Evolutionary conservation across 2,113 vertebrate species (phyloP).

Genomic region (Cynoglossus semilaevis): DNA sequence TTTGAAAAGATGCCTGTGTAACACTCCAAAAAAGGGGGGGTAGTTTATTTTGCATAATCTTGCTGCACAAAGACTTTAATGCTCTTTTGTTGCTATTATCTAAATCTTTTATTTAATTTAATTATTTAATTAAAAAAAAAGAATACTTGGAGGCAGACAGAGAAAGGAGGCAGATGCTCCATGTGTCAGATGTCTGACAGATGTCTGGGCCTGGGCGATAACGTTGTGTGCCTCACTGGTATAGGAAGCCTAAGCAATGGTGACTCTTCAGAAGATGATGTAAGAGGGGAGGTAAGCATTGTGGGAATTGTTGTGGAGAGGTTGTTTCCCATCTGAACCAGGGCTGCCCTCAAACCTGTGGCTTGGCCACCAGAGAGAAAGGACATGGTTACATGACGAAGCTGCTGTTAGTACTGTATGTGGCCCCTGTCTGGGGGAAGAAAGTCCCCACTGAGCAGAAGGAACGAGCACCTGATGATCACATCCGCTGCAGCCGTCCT

Average conservation of each 20-base stretch:
- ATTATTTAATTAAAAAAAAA: too few species aligned
- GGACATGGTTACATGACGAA: conserved; percentile 34
- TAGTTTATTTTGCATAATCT: too few species aligned
- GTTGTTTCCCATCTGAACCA: conserved; percentile 54
- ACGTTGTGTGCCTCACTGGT: conserved; percentile 26
- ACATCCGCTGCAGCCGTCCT: conserved; percentile 47
- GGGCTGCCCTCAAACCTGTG: conserved; percentile 38
- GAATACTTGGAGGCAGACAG: too few species aligned
- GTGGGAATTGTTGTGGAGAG: conserved; percentile 57
- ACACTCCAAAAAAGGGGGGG: too few species aligned
- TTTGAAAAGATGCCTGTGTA: too few species aligned
- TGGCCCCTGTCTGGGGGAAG: conserved; percentile 31
- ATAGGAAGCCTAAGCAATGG: conserved; percentile 16
- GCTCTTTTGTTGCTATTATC: too few species aligned
- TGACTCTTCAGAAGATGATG: conserved; percentile 64
- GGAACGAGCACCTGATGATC: conserved; percentile 43
- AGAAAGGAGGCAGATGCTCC: too few species aligned
- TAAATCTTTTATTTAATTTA: too few species aligned
- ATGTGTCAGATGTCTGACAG: too few species aligned
- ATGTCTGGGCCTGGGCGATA: conserved; percentile 31
- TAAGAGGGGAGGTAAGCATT: conserved; percentile 44
- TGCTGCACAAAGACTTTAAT: too few species aligned
- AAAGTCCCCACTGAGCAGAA: conserved; percentile 38
- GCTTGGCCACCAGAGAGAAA: conserved; percentile 33
- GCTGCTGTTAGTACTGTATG: conserved; percentile 46